A percentile compares a stretch with the other conserved stretches of the same genome.
These are phyloP conservation scores for Trachelus troglodyta DNA, from an alignment of 2,888 invertebrate genomes.

Conservation along the genomic window DNA sequence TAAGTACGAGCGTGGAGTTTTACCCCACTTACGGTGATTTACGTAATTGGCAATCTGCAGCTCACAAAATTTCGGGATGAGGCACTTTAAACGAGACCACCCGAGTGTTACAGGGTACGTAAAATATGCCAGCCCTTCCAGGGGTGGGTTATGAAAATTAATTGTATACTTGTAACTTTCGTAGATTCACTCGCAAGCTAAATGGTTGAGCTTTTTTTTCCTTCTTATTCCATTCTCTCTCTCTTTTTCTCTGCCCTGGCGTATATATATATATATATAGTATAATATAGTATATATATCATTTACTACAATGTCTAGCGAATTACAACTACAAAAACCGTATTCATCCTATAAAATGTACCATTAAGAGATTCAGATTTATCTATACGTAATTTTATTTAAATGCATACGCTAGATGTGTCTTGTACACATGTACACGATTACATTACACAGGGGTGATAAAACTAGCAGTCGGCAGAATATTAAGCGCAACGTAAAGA, in stretches of 20 bases:
- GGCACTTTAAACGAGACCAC: not conserved
- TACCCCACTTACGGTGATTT: not conserved
- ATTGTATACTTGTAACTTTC: conserved; percentile 28
- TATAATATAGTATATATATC: not conserved
- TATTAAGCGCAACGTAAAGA: not conserved
- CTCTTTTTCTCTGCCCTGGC: conserved; percentile 6
- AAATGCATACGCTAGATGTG: not conserved
- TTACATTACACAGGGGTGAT: not conserved
- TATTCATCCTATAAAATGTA: not conserved
- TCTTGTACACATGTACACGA: not conserved
- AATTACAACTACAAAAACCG: not conserved
- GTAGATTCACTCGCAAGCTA: not conserved
- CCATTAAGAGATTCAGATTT: not conserved
- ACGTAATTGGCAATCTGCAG: not conserved
- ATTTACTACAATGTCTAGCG: not conserved
- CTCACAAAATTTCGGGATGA: not conserved
- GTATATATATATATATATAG: not conserved
- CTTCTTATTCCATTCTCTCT: not conserved
- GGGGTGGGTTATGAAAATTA: conserved; percentile 29
- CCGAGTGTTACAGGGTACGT: conserved; percentile 22
- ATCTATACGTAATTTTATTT: not conserved
- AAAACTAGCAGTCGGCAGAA: not conserved
- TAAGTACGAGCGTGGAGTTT: not conserved
- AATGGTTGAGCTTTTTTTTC: conserved; percentile 1
- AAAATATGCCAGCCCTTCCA: conserved; percentile 24